Evolutionary conservation across 2,113 vertebrate species (phyloP), one percentile per base, ranked within the genome.

Genomic region (Lamprotornis superbus): DNA sequence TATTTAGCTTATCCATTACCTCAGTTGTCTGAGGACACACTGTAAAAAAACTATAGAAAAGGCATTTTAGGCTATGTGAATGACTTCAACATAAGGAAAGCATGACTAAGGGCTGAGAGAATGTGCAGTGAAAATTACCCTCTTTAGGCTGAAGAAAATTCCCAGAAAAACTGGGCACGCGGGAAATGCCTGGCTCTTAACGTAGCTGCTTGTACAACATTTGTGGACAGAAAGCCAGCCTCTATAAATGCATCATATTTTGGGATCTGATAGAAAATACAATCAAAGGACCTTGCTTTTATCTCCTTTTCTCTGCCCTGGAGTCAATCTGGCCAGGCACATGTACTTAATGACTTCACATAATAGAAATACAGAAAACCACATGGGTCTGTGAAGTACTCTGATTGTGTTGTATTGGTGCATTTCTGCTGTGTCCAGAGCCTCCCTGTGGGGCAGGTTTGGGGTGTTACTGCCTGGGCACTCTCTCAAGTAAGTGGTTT

Each of bases 51-150:
- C 78, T 94, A 94, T 77, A 94, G 87, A 80, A 83, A 83, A 94
- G 92, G 89, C 85, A 93, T 94, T 96, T 94, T 96, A 93, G 89
- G 85, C 92, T 95, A 96, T 90, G 83, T 2, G 67, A 96, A 82
- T 95, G 94, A 96, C 91, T 91, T 95, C 92, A 97, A 83, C 77
- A 22, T 96, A 96, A 98, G 97, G 97, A 98, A 98, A 97, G 83
- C 83, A 95, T 98, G 98, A 98, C 97, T 98, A 97, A 97, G 97
- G 96, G 89, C 93, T 92, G 81, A 87, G 94, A 97, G 90, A 98
- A 98, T 96, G 94, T 2, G 28, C 84, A 95, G 24, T 60, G 70
- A 95, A 93, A 97, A 65, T 92, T 86, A 94, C 93, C 63, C 96
- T 97, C 90, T 91, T 81, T 86, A 96, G 89, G 84, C 77, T 92